A percentile compares a stretch with the other conserved stretches of the same genome.
Conservation (phyloP, 2,888 invertebrate species). For the Anagyrus pseudococci region DNA sequence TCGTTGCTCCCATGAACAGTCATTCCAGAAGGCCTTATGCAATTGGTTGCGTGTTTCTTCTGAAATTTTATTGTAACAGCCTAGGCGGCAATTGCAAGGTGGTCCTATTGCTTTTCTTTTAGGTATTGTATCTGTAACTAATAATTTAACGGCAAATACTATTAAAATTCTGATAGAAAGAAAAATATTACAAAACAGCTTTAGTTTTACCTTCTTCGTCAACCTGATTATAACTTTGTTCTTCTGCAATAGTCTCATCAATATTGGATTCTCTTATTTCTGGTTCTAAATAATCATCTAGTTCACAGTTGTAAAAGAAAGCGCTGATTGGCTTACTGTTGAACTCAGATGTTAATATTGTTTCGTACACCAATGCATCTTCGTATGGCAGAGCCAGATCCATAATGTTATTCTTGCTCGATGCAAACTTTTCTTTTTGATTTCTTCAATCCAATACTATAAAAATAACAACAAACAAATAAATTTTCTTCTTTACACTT, state of each 20-base stretch:
- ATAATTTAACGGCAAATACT: not conserved
- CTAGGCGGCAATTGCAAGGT: conserved; percentile 50
- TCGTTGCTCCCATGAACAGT: conserved; percentile 48
- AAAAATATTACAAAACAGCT: too few relatives aligned
- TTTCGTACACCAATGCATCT: too few relatives aligned
- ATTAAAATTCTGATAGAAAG: not conserved
- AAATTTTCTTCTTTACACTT: too few relatives aligned
- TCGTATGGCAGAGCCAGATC: too few relatives aligned
- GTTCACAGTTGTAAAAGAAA: not conserved
- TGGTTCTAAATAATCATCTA: conserved; percentile 36
- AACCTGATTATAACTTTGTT: conserved; percentile 47
- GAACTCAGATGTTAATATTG: too few relatives aligned
- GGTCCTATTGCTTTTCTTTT: conserved; percentile 49
- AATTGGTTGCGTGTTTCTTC: conserved; percentile 46
- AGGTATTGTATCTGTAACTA: conserved; percentile 43
- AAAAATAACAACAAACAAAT: too few relatives aligned
- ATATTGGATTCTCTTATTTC: conserved; percentile 51
- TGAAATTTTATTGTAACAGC: conserved; percentile 47
- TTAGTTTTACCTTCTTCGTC: conserved; percentile 51
- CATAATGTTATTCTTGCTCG: too few relatives aligned
- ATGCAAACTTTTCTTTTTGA: too few relatives aligned
- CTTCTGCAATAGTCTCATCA: too few relatives aligned
- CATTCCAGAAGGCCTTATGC: conserved; percentile 49
- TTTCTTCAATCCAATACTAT: too few relatives aligned
- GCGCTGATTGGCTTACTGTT: too few relatives aligned